Evolutionary conservation across 2,113 vertebrate genomes (phyloP), one percentile per base, ranked within the genome.

Genomic region (Anhinga rufa): DNA sequence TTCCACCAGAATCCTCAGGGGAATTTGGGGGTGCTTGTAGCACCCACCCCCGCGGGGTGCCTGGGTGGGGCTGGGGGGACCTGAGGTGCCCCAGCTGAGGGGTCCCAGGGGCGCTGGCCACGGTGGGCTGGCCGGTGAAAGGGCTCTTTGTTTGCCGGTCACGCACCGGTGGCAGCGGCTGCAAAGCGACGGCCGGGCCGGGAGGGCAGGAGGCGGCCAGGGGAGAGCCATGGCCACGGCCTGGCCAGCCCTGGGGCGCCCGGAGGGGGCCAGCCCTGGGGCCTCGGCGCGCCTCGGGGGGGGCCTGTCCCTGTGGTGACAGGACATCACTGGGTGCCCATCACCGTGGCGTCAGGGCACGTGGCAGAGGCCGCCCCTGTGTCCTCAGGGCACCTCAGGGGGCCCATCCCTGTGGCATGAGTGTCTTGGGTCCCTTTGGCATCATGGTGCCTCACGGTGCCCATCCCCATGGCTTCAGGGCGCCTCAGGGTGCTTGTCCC

Each of bases 141-240:
- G 90, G 92, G 81, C 64, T 88, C 95, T 93, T 96, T 96, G 95
- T 96, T 95, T 6, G 1, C 58, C 0, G 7, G 95, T 95, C 95
- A 96, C 81, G 90, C 92, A 68, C 92, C 0, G 38, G 38, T 38
- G 68, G 48, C 5, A 3, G 65, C 11, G 31, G 94, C 91, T 94
- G 95, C 92, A 76, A 91, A 66, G 94, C 22, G 92, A 92, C 92
- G 1, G 78, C 49, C 31, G 4, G 95, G 82, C n/a, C 9, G 4
- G 48, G 76, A 69, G 61, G 76, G 44, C 74, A 69, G 74, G 74
- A 78, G 66, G 49, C 12, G 34, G 26, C 4, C 4, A 42, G 66
- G 60, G 54, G 13, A 34, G 69, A 68, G 87, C 61, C 48, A 9
- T 3, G 6, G 62, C 6, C 75, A 19, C 3, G 87, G 87, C 64